Conservation (phyloP, 2,113 vertebrate genomes). For the Peromyscus californicus region DNA sequence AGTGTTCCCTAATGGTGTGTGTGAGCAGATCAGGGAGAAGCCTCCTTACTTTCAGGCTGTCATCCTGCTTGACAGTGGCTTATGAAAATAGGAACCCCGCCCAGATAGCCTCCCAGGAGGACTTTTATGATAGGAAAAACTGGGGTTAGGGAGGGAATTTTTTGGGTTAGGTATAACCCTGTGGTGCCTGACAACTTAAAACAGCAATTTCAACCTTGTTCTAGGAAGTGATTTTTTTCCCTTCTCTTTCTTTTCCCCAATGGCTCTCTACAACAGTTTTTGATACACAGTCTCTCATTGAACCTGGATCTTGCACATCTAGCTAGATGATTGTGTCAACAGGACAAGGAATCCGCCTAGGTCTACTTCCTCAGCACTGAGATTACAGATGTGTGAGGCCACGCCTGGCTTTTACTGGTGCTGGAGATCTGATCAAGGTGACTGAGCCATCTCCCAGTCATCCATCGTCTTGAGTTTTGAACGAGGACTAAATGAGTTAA, state of each 20-base stretch:
- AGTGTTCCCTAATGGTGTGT: neutral
- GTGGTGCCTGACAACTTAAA: neutral
- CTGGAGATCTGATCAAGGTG: neutral
- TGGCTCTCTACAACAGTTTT: neutral
- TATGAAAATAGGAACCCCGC: neutral
- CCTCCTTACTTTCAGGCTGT: neutral
- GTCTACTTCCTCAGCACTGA: neutral
- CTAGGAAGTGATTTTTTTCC: neutral
- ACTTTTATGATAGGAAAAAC: constrained; percentile 9
- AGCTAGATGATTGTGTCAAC: neutral
- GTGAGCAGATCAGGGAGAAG: neutral
- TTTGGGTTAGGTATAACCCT: neutral
- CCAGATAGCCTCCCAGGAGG: neutral
- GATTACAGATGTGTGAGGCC: neutral
- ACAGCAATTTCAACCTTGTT: neutral
- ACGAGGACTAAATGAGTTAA: neutral
- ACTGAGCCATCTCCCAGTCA: neutral
- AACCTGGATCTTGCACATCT: neutral
- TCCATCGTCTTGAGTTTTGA: neutral
- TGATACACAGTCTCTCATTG: neutral
- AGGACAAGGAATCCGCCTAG: neutral
- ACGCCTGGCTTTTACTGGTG: neutral
- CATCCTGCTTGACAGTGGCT: neutral
- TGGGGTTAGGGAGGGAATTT: neutral
- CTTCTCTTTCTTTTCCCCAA: neutral